Evolutionary conservation across 2,113 vertebrate genomes (phyloP).

Genomic region (Gadus chalcogrammus): DNA sequence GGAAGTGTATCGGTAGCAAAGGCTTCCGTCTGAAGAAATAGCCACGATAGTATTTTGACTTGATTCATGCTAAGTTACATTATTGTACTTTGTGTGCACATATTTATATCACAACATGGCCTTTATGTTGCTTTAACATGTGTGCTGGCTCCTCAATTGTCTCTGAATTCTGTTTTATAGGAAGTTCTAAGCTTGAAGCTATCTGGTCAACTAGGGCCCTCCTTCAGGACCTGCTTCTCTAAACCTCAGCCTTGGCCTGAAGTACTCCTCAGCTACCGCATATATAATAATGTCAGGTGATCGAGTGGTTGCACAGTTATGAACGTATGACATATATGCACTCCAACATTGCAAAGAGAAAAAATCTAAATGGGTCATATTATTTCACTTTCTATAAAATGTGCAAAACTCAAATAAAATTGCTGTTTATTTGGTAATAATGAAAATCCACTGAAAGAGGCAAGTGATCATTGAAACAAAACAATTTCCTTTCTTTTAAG

Average conservation of each 20-base stretch:
- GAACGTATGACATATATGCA: too few species aligned
- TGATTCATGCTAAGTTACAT: conserved; percentile 34
- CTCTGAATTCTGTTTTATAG: conserved; percentile 61
- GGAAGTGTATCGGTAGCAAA: neutral
- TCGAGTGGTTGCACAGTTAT: too few species aligned
- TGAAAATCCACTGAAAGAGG: too few species aligned
- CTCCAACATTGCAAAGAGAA: too few species aligned
- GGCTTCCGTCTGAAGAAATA: conserved; percentile 7
- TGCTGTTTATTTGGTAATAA: too few species aligned
- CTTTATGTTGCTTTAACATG: conserved; percentile 58
- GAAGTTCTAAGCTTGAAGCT: neutral
- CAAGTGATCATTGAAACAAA: too few species aligned
- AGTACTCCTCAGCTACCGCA: too few species aligned
- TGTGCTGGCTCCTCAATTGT: conserved; percentile 30
- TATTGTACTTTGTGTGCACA: conserved; percentile 36
- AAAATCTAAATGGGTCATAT: too few species aligned
- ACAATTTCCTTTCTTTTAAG: too few species aligned
- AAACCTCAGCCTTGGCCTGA: neutral
- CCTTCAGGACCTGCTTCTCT: neutral
- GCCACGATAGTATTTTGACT: conserved; percentile 42
- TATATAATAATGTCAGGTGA: too few species aligned
- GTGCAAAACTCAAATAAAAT: too few species aligned
- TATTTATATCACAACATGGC: conserved; percentile 59
- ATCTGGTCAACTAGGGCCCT: conserved; percentile 15
- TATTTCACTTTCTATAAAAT: too few species aligned